Evolutionary conservation across 2,797 vertebrate species (phyloP).

Genomic region (Chelonia mydas): DNA sequence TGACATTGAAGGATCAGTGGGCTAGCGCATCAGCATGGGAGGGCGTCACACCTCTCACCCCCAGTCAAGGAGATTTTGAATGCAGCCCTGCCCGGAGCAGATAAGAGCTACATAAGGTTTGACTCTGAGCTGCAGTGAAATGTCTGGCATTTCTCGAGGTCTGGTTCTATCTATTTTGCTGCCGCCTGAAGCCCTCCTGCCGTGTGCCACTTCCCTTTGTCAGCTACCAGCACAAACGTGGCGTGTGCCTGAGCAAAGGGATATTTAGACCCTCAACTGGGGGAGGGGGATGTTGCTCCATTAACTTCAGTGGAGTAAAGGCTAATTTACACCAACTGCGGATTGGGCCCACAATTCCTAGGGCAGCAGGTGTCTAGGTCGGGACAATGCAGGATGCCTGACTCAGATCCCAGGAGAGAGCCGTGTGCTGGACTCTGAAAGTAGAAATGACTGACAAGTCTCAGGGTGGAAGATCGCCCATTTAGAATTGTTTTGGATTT

Average conservation of each 20-base stretch:
- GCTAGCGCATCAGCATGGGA: neutral
- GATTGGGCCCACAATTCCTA: neutral
- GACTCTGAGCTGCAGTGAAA: neutral
- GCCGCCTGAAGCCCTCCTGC: neutral
- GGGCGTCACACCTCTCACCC: accelerated
- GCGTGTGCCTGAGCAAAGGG: neutral
- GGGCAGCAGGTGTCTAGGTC: neutral
- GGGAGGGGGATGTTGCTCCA: too few species aligned
- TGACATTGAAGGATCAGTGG: neutral
- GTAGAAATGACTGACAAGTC: neutral
- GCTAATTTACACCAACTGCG: neutral
- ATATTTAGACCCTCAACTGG: neutral
- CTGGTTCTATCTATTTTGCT: too few species aligned
- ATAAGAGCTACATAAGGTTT: neutral
- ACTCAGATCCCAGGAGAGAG: neutral
- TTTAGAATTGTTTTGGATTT: neutral
- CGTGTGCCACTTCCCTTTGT: neutral
- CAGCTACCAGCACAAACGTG: neutral
- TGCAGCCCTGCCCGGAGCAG: neutral
- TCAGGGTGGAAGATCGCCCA: neutral
- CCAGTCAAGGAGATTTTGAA: neutral
- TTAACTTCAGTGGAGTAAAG: neutral
- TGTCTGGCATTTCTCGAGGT: too few species aligned
- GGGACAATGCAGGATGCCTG: neutral
- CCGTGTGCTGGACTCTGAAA: neutral